phyloP scores from a whole-genome alignment of 1,140 invertebrate species.

The Drosophila nasuta region DNA sequence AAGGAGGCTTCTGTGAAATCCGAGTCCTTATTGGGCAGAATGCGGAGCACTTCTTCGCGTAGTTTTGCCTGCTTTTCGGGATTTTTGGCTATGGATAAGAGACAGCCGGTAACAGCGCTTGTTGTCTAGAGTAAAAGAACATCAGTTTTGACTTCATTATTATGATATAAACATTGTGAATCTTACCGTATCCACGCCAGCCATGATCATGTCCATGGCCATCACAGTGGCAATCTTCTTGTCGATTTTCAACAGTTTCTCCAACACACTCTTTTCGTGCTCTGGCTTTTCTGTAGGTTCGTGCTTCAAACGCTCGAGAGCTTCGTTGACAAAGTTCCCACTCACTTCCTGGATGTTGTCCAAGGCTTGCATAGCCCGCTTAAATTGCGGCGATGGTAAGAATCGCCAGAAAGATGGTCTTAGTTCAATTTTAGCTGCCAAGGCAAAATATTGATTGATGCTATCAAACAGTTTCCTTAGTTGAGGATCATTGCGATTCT shows the following conservation, averaged over 20 bases:
- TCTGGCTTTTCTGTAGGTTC: conserved; percentile 53
- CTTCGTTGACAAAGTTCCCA: conserved; percentile 62
- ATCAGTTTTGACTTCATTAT: not conserved
- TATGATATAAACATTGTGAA: not conserved
- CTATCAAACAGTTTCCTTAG: conserved; percentile 47
- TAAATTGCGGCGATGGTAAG: conserved; percentile 86
- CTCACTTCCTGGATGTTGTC: conserved; percentile 65
- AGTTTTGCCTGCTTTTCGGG: conserved; percentile 90
- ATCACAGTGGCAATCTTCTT: conserved; percentile 84
- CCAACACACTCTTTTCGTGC: conserved; percentile 75
- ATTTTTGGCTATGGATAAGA: conserved; percentile 88
- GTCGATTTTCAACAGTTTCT: conserved; percentile 85
- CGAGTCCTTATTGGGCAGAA: conserved; percentile 85
- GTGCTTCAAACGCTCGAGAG: conserved; percentile 59
- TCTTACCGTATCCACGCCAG: conserved; percentile 82
- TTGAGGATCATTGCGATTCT: conserved; percentile 24
- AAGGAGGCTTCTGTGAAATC: conserved; percentile 86
- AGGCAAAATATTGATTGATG: conserved; percentile 87
- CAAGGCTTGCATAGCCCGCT: conserved; percentile 85
- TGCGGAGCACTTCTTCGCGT: conserved; percentile 88
- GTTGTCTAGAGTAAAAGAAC: conserved; percentile 49
- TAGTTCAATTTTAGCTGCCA: conserved; percentile 86
- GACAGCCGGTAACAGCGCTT: conserved; percentile 37
- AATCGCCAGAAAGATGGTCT: conserved; percentile 88
- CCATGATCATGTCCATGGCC: conserved; percentile 84